Conservation (phyloP, 2,888 invertebrate species). For the Hecatera dysodea region DNA sequence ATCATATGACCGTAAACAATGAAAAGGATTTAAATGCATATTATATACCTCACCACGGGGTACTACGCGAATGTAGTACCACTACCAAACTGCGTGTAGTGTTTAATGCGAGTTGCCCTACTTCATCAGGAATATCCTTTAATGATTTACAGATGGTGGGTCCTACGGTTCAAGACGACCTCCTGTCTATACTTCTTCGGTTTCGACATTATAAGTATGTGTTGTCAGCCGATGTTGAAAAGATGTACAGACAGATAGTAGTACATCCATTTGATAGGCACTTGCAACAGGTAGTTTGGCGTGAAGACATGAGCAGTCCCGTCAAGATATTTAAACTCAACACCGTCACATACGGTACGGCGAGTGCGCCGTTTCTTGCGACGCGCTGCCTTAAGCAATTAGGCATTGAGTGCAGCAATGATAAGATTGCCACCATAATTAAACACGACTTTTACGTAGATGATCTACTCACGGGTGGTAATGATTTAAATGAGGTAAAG, state of each 20-base stretch:
- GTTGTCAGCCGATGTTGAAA: too few relatives aligned
- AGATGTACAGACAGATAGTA: too few relatives aligned
- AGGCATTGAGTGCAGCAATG: not conserved
- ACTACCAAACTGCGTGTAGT: not conserved
- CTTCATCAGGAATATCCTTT: not conserved
- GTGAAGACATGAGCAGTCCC: not conserved
- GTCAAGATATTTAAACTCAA: not conserved
- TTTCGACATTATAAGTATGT: too few relatives aligned
- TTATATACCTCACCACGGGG: not conserved
- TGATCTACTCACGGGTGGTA: not conserved
- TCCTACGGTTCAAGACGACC: too few relatives aligned
- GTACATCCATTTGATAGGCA: too few relatives aligned
- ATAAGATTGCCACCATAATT: not conserved
- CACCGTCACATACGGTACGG: not conserved
- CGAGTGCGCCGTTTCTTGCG: not conserved
- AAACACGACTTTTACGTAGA: not conserved
- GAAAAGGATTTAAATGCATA: not conserved
- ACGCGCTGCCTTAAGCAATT: conserved; percentile 1
- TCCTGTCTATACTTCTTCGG: too few relatives aligned
- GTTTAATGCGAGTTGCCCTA: not conserved
- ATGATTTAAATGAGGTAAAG: conserved; percentile 41
- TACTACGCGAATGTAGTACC: not conserved
- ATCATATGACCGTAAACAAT: too few relatives aligned
- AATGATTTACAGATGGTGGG: too few relatives aligned
- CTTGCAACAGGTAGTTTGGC: not conserved